Evolutionary conservation across 2,888 invertebrate genomes (phyloP).

Genomic region (Cabera pusaria): DNA sequence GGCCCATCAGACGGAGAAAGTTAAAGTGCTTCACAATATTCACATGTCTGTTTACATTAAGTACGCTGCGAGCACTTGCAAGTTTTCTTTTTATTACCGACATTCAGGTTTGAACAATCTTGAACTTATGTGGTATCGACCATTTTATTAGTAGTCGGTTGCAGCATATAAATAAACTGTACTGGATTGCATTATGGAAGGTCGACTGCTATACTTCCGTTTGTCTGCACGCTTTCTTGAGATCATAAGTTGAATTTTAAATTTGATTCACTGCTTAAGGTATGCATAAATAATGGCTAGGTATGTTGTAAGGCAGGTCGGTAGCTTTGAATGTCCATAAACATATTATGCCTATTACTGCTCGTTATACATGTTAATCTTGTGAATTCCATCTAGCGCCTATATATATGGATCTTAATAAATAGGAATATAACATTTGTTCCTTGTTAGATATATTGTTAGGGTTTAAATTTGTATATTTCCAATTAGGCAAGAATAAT

Average conservation of each 20-base stretch:
- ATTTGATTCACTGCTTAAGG: conserved; percentile 39
- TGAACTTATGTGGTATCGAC: conserved; percentile 32
- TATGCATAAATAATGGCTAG: conserved; percentile 27
- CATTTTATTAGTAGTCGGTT: conserved; percentile 38
- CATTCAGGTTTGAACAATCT: conserved; percentile 38
- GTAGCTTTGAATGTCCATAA: conserved; percentile 27
- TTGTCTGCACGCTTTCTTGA: conserved; percentile 48
- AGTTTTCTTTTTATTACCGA: conserved; percentile 47
- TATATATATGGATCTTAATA: conserved; percentile 2
- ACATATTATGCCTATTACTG: conserved; percentile 15
- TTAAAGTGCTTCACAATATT: conserved; percentile 66
- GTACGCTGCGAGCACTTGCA: conserved; percentile 46
- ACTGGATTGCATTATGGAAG: conserved; percentile 41
- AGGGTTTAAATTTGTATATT: too few species aligned
- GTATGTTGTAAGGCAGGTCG: conserved; percentile 22
- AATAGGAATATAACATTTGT: conserved; percentile 3
- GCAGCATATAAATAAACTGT: conserved; percentile 30
- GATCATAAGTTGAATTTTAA: conserved; percentile 44
- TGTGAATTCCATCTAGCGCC: conserved; percentile 11
- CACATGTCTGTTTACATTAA: conserved; percentile 66
- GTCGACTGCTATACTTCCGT: conserved; percentile 49
- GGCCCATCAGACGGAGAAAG: conserved; percentile 74
- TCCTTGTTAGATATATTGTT: too few species aligned
- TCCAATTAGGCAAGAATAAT: too few species aligned
- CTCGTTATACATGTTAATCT: conserved; percentile 10